These are phyloP conservation scores for Jaculus jaculus DNA, from an alignment of 2,113 vertebrate genomes.

Conservation along the genomic window DNA sequence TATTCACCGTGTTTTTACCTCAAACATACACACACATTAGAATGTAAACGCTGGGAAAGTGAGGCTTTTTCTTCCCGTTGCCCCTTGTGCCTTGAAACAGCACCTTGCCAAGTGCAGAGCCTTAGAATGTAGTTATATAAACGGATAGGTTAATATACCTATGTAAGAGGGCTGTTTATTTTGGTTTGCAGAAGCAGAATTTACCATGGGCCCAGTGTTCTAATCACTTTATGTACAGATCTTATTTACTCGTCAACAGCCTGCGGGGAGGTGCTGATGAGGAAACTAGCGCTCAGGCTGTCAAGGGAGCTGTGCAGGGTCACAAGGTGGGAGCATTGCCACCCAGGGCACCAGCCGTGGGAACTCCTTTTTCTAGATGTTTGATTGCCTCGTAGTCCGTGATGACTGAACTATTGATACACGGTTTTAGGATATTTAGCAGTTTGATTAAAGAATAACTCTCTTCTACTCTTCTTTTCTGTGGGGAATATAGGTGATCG, in stretches of 20 bases:
- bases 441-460: slow-evolving; percentile 4
- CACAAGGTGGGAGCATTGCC: background rate
- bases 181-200: background rate
- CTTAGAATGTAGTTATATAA: background rate
- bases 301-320: background rate
- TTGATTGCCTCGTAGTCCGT: background rate
- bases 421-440: background rate
- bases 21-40: background rate
- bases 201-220: background rate
- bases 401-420: background rate
- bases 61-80: background rate
- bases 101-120: background rate
- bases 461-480: background rate
- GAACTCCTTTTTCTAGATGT: background rate
- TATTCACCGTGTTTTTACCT: background rate
- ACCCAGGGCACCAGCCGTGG: background rate
- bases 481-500: slow-evolving; percentile 89
- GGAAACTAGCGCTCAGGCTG: background rate
- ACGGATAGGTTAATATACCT: background rate
- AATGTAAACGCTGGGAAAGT: background rate
- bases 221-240: background rate
- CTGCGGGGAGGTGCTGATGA: background rate
- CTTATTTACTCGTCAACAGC: background rate
- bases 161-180: background rate
- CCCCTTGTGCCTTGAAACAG: background rate